A percentile compares a stretch with the other conserved stretches of the same genome.
phyloP scores from a whole-genome alignment of 2,113 vertebrate species.

The Sporophila hypoxantha region DNA sequence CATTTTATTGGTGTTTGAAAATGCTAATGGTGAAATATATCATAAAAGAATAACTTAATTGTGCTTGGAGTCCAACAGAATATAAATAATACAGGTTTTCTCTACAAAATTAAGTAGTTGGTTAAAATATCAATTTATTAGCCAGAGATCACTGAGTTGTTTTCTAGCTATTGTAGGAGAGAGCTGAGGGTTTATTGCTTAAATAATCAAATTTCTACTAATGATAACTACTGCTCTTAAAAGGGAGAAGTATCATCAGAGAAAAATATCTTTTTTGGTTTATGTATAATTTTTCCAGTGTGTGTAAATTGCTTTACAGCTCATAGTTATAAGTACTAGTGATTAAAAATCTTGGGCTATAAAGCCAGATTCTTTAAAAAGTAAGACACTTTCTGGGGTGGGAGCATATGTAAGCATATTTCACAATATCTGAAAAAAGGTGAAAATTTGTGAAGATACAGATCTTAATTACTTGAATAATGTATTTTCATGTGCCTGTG shows the following conservation, averaged over 20 bases:
- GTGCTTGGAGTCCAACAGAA: not conserved
- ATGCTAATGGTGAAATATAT: not conserved
- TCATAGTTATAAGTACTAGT: not conserved
- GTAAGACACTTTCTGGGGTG: not conserved
- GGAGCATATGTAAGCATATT: not conserved
- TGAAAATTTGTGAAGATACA: not conserved
- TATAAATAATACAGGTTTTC: not conserved
- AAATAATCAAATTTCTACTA: not conserved
- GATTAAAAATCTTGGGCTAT: not conserved
- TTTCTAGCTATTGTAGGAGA: not conserved
- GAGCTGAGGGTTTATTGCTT: not conserved
- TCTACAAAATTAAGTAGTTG: not conserved
- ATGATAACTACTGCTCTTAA: not conserved
- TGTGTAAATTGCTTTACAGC: not conserved
- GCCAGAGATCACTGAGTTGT: not conserved
- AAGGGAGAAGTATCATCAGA: not conserved
- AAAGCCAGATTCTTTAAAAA: not conserved
- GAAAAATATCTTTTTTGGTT: not conserved
- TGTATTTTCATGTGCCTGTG: not conserved
- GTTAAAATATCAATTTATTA: not conserved
- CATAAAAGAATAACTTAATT: not conserved
- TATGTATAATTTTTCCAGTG: not conserved
- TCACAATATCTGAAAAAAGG: not conserved
- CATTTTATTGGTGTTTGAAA: conserved; percentile 2
- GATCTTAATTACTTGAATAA: not conserved